Percentiles rank a stretch among this genome's conserved stretches.
Conservation (phyloP, 2,888 invertebrate species). For the Agapetus fuscipes region DNA sequence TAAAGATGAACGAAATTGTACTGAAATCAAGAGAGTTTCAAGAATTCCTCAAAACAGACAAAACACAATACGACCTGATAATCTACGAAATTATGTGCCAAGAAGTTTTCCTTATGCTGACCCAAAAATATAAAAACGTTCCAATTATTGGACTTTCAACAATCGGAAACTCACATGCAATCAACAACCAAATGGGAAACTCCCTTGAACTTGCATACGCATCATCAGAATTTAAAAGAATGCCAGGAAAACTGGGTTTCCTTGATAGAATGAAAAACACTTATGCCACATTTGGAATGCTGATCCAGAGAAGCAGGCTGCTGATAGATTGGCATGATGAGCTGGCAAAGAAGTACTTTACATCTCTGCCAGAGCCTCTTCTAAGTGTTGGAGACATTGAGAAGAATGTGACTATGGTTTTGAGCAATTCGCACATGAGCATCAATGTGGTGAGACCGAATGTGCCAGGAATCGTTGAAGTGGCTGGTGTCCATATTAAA, state of each 20-base stretch:
- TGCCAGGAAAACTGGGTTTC: conserved; percentile 36
- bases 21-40: conserved; percentile 28
- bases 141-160: conserved; percentile 30
- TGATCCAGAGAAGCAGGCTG: conserved; percentile 26
- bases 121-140: conserved; percentile 31
- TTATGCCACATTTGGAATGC: conserved; percentile 28
- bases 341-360: conserved; percentile 28
- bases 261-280: conserved; percentile 33
- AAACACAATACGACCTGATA: conserved; percentile 34
- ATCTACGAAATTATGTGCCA: conserved; percentile 35
- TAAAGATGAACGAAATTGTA: conserved; percentile 29
- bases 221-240: conserved; percentile 33
- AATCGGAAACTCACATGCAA: conserved; percentile 23
- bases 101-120: conserved; percentile 33
- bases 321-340: conserved; percentile 31
- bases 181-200: conserved; percentile 38
- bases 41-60: conserved; percentile 28
- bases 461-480: conserved; percentile 35
- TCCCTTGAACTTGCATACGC: conserved; percentile 40
- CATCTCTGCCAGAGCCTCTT: conserved; percentile 26
- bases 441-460: conserved; percentile 35
- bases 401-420: conserved; percentile 34
- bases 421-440: conserved; percentile 39
- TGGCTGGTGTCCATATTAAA: conserved; percentile 46
- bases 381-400: conserved; percentile 35